Percentiles rank a stretch among this genome's conserved stretches.
These are phyloP conservation scores for Gonatopus flavifemur DNA, from an alignment of 1,140 invertebrate species.

Conservation along the genomic window DNA sequence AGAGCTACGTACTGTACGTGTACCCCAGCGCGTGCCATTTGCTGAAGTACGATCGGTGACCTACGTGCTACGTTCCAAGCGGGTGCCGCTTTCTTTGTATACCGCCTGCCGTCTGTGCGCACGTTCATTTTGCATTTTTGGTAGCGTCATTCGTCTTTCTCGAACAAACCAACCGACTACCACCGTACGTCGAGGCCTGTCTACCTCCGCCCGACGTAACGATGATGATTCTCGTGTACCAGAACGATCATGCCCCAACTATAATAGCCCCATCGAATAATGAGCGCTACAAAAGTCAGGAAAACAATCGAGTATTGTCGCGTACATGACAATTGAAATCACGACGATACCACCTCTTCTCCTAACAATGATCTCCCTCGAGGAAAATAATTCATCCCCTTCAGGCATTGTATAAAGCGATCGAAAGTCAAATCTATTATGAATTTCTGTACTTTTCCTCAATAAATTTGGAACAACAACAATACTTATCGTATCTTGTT, in stretches of 20 bases:
- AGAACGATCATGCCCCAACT: too few relatives aligned
- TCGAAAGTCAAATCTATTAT: too few relatives aligned
- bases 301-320: conserved; percentile 47
- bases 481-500: too few relatives aligned
- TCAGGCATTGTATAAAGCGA: too few relatives aligned
- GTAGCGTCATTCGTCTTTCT: conserved; percentile 10
- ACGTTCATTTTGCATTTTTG: conserved; percentile 26
- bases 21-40: conserved; percentile 22
- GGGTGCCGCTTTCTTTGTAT: conserved; percentile 13
- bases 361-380: too few relatives aligned
- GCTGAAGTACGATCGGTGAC: not conserved
- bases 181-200: conserved; percentile 34
- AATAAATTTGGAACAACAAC: too few relatives aligned
- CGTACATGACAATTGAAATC: too few relatives aligned
- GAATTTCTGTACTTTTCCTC: too few relatives aligned
- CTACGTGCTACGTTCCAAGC: conserved; percentile 8
- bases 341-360: too few relatives aligned
- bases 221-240: conserved; percentile 19
- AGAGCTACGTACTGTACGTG: too few relatives aligned
- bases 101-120: conserved; percentile 14
- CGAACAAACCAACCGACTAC: conserved; percentile 24
- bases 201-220: conserved; percentile 38
- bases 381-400: too few relatives aligned
- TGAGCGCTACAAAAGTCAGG: conserved; percentile 40
- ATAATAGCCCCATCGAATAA: conserved; percentile 41